Base-by-base conservation (phyloP, 2,888 invertebrate genomes). In the Dascillus cervinus region DNA sequence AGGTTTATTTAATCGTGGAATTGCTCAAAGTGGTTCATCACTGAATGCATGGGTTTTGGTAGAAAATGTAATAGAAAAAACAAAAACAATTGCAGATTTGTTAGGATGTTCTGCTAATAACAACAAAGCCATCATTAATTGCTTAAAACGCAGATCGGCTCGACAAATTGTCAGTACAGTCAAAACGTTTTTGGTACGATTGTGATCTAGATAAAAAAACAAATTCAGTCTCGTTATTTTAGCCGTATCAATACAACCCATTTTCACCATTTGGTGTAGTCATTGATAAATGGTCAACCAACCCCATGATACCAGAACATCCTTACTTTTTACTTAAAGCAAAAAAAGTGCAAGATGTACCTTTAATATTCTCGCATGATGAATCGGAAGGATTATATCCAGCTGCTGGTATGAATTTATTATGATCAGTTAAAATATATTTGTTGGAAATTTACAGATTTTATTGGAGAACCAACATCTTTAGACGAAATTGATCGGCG, bases 371-470 rank as follows among this genome's bases (percentile, higher is more conserved):
- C 2, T 76, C 79, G 2, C 71, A 79, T 26, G 76, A 78, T 0
- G 71, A 75, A 11, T 75, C 82, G 28, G 87, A 87, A 59, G 86
- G 86, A 32, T 65, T 82, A 11, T 83, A 79, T 49, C 82, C 83
- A 13, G 79, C 74, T 21, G 74, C 77, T 52, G 73, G 82, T 81
- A 61, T 17, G 17, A 11, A 22, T 13, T 34, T 6, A 22, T 12
- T 11, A 21, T n/a, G 10, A 27, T n/a, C n/a, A n/a, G n/a, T 27
- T 19, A 25, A 29, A 29, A 12, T 22, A 5, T 14, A 22, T 17
- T 9, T 22, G 24, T 3, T 35, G 13, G n/a, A n/a, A n/a, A 2
- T 32, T 49, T 48, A 28, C 34, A 62, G 64, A 62, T 29, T 64
- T 62, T 34, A 50, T 57, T 25, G 26, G 43, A 3, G 43, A 55